These are phyloP conservation scores for Xiphorhynchus erythropygius DNA, from an alignment of 2,797 vertebrate species.

Conservation along the genomic window DNA sequence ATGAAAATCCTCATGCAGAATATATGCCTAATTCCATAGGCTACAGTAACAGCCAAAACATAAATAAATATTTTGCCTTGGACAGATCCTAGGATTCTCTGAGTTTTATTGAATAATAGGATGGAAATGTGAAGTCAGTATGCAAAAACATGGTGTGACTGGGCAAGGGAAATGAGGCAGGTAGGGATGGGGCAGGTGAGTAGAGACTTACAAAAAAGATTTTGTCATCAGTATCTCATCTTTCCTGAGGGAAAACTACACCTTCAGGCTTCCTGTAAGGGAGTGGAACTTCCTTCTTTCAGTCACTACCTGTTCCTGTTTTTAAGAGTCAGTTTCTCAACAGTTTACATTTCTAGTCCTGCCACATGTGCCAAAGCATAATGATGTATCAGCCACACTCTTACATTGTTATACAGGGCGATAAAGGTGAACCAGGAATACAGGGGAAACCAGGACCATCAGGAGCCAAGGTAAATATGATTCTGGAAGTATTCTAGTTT, in stretches of 20 bases:
- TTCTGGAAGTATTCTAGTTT: not conserved
- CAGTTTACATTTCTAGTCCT: not conserved
- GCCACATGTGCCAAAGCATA: not conserved
- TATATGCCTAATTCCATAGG: not conserved
- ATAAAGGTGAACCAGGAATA: slow-evolving; percentile 86
- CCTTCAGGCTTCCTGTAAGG: not conserved
- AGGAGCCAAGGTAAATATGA: slow-evolving; percentile 83
- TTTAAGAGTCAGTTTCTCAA: not conserved
- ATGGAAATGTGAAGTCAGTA: not conserved
- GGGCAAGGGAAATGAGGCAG: not conserved
- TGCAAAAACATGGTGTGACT: not conserved
- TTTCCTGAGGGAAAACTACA: not conserved
- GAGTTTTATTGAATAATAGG: not conserved
- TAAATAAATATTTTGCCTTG: not conserved
- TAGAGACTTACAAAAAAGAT: not conserved
- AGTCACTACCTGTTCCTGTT: not conserved
- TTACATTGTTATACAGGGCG: slow-evolving; percentile 80
- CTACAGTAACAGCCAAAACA: not conserved
- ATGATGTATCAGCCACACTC: not conserved
- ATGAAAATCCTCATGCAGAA: not conserved
- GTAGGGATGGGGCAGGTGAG: not conserved
- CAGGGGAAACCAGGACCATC: slow-evolving; percentile 81
- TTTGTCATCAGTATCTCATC: not conserved
- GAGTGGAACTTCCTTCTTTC: not conserved
- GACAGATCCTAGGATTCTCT: not conserved